Conservation (phyloP, 2,797 vertebrate genomes). For the Syndactyla subalaris region DNA sequence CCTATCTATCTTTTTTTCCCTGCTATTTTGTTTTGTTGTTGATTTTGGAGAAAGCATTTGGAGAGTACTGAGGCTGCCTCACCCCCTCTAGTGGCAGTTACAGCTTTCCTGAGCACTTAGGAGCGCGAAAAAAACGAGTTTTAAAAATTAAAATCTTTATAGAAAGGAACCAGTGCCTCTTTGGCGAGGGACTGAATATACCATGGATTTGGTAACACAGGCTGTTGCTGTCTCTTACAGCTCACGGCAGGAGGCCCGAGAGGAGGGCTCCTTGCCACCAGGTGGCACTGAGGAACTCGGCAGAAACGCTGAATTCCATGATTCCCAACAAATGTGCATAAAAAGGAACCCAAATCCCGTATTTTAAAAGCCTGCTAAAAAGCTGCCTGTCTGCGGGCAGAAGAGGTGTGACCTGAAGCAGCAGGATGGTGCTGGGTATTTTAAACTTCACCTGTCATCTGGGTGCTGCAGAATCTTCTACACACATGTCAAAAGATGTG, state of each 20-base stretch:
- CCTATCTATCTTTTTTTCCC: background rate
- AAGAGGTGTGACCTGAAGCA: background rate
- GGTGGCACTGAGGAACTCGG: conserved; percentile 27
- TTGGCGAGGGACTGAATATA: background rate
- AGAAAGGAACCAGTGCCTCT: background rate
- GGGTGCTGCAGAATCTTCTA: background rate
- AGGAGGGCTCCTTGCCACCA: conserved; percentile 8
- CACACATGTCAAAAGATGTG: background rate
- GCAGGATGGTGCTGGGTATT: background rate
- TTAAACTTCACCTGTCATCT: background rate
- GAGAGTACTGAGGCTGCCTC: background rate
- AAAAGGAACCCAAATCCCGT: background rate
- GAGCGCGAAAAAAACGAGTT: background rate
- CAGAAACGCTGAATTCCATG: background rate
- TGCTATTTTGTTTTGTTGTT: background rate
- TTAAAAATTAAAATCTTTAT: background rate
- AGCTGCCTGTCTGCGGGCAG: background rate
- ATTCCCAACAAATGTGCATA: fast-evolving
- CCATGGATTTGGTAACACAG: background rate
- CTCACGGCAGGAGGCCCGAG: background rate
- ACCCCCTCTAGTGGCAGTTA: conserved; percentile 48
- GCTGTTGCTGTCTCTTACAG: background rate
- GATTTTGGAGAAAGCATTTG: background rate
- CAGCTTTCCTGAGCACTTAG: background rate
- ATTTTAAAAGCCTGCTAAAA: background rate